Conservation (phyloP, 2,797 vertebrate species). For the Taeniopygia guttata region DNA sequence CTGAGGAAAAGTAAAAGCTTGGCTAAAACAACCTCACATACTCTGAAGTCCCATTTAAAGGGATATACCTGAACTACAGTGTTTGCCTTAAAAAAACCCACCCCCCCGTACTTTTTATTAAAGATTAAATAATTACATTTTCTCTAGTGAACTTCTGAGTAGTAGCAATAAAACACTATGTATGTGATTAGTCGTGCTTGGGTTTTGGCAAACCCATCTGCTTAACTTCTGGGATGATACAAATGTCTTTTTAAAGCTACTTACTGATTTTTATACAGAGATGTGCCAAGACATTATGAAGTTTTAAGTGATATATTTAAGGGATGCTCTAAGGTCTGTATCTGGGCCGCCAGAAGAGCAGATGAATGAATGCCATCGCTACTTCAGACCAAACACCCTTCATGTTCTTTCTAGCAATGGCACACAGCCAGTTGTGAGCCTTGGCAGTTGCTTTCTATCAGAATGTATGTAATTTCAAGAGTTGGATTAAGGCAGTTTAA, state of each 20-base stretch:
- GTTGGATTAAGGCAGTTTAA: not conserved
- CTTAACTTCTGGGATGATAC: not conserved
- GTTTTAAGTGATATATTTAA: not conserved
- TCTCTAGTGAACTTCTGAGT: not conserved
- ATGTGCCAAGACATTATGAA: not conserved
- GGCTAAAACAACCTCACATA: not conserved
- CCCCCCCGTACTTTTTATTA: not conserved
- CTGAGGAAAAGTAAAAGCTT: not conserved
- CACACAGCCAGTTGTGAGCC: not conserved
- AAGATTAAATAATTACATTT: not conserved
- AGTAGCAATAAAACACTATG: not conserved
- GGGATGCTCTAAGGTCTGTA: not conserved
- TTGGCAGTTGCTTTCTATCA: not conserved
- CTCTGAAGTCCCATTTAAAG: not conserved
- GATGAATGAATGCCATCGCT: not conserved
- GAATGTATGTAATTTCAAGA: not conserved
- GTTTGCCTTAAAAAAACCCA: not conserved
- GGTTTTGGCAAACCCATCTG: not conserved
- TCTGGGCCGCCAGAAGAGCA: not conserved
- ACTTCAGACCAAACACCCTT: not conserved
- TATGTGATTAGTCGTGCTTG: not conserved
- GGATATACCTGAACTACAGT: not conserved
- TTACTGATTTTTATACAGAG: not conserved
- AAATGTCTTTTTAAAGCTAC: not conserved
- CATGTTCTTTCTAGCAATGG: not conserved